These are phyloP conservation scores for Lepidocyrtoides sp. DNA, from an alignment of 2,888 invertebrate species.

Conservation along the genomic window DNA sequence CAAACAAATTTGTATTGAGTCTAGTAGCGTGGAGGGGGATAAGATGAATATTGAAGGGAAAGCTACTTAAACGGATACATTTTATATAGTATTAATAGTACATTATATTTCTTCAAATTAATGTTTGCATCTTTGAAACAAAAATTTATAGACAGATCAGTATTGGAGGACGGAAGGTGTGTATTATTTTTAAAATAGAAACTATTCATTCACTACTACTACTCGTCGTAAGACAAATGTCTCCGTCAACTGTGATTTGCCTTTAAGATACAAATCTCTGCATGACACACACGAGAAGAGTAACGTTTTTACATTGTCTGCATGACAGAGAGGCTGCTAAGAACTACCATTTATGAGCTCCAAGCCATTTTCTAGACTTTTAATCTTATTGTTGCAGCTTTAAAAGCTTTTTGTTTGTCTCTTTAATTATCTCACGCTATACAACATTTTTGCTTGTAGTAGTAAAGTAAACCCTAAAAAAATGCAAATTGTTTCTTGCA, in stretches of 20 bases:
- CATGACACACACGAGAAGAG: slow-evolving; percentile 49
- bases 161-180: not conserved
- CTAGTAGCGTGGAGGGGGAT: not conserved
- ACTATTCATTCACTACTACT: not conserved
- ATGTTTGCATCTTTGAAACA: too few species aligned
- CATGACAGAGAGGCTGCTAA: slow-evolving; percentile 31
- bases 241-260: slow-evolving; percentile 43
- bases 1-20: too few species aligned
- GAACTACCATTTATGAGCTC: slow-evolving; percentile 38
- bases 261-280: slow-evolving; percentile 58
- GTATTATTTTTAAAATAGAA: slow-evolving; percentile 29
- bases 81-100: not conserved
- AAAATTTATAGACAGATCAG: slow-evolving; percentile 16
- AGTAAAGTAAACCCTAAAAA: not conserved
- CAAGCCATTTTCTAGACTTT: slow-evolving; percentile 20
- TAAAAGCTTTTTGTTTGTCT: slow-evolving; percentile 28
- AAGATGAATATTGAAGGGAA: slow-evolving; percentile 27
- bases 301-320: slow-evolving; percentile 12
- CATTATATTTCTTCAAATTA: too few species aligned
- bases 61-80: not conserved
- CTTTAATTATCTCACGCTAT: slow-evolving; percentile 46
- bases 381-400: not conserved
- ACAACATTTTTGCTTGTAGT: slow-evolving; percentile 39
- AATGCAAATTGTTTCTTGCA: slow-evolving; percentile 51
- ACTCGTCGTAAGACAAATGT: slow-evolving; percentile 43